Evolutionary conservation across 2,888 invertebrate species (phyloP), one percentile per base, ranked within the genome.

Genomic region (Agrochola macilenta): DNA sequence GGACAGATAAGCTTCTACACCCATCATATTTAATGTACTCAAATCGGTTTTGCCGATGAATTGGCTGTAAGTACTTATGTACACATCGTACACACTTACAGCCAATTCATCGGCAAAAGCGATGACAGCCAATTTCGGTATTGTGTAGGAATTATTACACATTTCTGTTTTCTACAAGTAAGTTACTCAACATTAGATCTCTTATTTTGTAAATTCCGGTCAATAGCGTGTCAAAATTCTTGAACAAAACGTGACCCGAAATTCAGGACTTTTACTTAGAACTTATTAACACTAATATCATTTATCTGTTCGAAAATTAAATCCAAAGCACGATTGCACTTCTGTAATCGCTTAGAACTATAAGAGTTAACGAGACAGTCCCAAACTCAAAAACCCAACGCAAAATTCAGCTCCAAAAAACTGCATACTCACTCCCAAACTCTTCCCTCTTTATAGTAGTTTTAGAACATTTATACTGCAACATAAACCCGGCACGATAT

Each of bases 401-500:
- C 12, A 70, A 70, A 71, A 63, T 70, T 14, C 35, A 35, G 12
- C n/a, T 35, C 57, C 35, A 57, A 79, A 79, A 80, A 80, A 80
- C 57, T 49, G 69, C 69, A 57, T 11, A 69, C 66, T 74, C 65
- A 43, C 35, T 26, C 57, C 78, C 71, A 63, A 84, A 76, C 43
- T 77, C 70, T 52, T 66, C 12, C 68, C 66, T 69, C 69, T 82
- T 75, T 73, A 82, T 68, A 80, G 74, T 68, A 85, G 76, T 87
- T 82, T 70, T 65, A 82, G 80, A 77, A 87, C 92, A 93, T 90
- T 86, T 77, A 76, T 81, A 78, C 39, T 74, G 81, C 78, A 78
- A 85, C 74, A 84, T 82, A 78, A 70, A 78, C 64, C 84, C 79
- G 76, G 78, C 60, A 87, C 90, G 91, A 91, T 90, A 94, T 94